Evolutionary conservation across 2,888 invertebrate genomes (phyloP), one percentile per base, ranked within the genome.

Genomic region (Ectropis crepuscularia): DNA sequence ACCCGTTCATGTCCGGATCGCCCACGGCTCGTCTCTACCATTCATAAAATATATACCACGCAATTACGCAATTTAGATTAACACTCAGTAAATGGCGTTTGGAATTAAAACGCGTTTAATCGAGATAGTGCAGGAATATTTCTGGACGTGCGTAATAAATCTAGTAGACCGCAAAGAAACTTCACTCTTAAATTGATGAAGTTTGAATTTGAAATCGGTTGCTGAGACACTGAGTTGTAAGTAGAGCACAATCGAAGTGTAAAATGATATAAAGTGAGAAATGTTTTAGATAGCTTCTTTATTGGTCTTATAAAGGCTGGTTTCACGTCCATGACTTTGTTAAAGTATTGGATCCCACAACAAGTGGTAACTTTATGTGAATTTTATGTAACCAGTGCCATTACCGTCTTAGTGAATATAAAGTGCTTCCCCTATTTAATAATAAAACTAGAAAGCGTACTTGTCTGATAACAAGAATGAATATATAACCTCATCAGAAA

Each of bases 21-120:
- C 90, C 90, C 88, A 90, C 90, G 78, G 81, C 81, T 79, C 85
- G 82, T 85, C 85, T 82, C 83, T 83, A 75, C 81, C 80, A 80
- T 84, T 87, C 85, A 84, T 86, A 88, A 89, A 88, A 65, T 61
- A 65, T 84, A 86, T 84, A 82, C 83, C 82, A 83, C 82, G 83
- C 83, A 79, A 81, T 87, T 86, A 86, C 85, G 81, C 85, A 88
- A 89, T 83, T 77, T 73, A 79, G 78, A 84, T 81, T 81, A 82
- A 76, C 75, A 75, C 70, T 76, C 67, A 71, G 76, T 72, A 78
- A 65, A 78, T 76, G 70, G 73, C 72, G 69, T 74, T 71, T 73
- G 64, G 77, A 80, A 82, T 82, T 78, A 80, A 82, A 82, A 79
- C 74, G 73, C 73, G 72, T 72, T 48, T 60, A 48, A 74, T 70